Evolutionary conservation across 2,797 vertebrate species (phyloP).

Genomic region (Caiman crocodilus): DNA sequence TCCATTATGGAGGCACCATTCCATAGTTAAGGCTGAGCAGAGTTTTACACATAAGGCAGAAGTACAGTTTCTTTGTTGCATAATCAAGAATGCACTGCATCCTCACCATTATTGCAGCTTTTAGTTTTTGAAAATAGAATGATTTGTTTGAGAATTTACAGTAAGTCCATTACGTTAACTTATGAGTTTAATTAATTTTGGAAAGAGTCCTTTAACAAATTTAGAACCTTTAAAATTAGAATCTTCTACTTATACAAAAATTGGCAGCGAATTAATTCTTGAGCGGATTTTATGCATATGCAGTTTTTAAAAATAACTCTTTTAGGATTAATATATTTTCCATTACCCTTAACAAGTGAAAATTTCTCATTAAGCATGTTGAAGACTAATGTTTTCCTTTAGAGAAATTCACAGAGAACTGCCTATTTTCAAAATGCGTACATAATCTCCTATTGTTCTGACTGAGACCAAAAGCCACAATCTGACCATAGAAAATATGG

Average conservation of each 20-base stretch:
- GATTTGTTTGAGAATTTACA: neutral
- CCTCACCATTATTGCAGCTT: neutral
- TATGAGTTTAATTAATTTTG: neutral
- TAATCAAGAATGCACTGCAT: neutral
- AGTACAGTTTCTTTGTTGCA: neutral
- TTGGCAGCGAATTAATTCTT: neutral
- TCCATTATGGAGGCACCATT: neutral
- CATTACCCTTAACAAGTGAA: neutral
- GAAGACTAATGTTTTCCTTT: neutral
- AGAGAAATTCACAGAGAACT: neutral
- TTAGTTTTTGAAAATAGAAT: neutral
- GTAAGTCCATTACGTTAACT: neutral
- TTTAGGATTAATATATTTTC: neutral
- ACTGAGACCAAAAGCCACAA: neutral
- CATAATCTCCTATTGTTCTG: neutral
- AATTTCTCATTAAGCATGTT: neutral
- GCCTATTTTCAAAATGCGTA: neutral
- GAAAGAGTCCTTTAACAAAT: neutral
- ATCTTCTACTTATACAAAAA: neutral
- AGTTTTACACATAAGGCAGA: neutral
- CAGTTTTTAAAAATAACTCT: neutral
- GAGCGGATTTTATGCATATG: neutral
- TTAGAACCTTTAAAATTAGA: neutral
- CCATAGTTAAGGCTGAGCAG: fast-evolving
- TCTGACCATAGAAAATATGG: neutral